Conservation (phyloP, 2,888 invertebrate species). For the Chironomus tentans region DNA sequence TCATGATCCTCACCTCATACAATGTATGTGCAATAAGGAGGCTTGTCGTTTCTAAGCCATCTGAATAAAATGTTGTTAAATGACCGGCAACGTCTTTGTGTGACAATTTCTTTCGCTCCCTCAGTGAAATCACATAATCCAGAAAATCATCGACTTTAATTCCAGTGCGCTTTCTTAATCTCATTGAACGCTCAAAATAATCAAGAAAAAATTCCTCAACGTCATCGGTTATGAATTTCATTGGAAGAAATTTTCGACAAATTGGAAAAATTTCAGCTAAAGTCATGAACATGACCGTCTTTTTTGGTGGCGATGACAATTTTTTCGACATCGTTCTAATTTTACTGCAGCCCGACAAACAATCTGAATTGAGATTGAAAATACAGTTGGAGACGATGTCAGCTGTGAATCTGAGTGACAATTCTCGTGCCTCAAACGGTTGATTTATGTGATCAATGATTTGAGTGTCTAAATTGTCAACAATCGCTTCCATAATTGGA, state of each 20-base stretch:
- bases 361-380: slow-evolving; percentile 41
- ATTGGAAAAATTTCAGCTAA: slow-evolving; percentile 19
- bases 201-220: slow-evolving; percentile 24
- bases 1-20: slow-evolving; percentile 27
- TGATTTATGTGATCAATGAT: slow-evolving; percentile 40
- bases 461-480: slow-evolving; percentile 31
- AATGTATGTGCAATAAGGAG: slow-evolving; percentile 33
- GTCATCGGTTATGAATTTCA: slow-evolving; percentile 1
- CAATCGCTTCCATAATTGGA: slow-evolving; percentile 42
- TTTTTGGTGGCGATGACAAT: not conserved
- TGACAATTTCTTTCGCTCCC: slow-evolving; percentile 33
- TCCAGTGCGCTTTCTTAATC: slow-evolving; percentile 32
- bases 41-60: slow-evolving; percentile 40
- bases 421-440: not conserved
- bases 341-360: slow-evolving; percentile 30
- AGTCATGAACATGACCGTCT: slow-evolving; percentile 30
- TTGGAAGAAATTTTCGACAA: not conserved
- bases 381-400: slow-evolving; percentile 44
- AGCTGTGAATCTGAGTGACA: slow-evolving; percentile 37
- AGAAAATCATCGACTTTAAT: slow-evolving; percentile 36
- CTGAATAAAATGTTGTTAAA: slow-evolving; percentile 38
- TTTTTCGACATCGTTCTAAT: slow-evolving; percentile 17
- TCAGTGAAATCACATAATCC: slow-evolving; percentile 36
- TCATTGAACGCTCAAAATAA: slow-evolving; percentile 33
- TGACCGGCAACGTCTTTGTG: slow-evolving; percentile 33